Base-by-base conservation (phyloP, 30 jellyfish, hydroid and myxozoan genomes). In the Mastigias papua region DNA sequence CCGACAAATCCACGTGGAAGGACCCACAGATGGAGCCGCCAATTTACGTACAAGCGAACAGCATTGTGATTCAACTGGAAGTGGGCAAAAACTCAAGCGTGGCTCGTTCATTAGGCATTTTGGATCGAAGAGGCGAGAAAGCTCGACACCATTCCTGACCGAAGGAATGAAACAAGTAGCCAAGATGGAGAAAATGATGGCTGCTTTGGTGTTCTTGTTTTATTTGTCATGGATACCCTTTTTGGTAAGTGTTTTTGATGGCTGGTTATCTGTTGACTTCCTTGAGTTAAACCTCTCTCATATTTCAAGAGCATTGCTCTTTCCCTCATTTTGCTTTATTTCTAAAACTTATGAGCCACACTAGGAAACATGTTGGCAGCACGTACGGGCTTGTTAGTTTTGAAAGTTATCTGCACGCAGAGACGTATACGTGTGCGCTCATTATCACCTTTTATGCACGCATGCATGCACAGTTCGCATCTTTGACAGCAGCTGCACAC, bases 131-230 rank as follows among this genome's bases (percentile, higher is more conserved):
- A 23, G 88, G 20, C 46, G 63, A 34, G 75, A 34, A 20, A 51
- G 48, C 31, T 70, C 65, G 5, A 42, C 51, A 6, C 80, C 82
- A 48, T 8, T 29, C 34, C 73, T 76, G 48, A 88, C 91, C 0
- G 92, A 88, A 35, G 97, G 97, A 1, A 79, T 77, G 88, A 78
- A 68, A 42, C 97, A 88, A 50, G 97, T 88, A 5, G 91, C 97
- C 3, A 79, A 88, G 64, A 62, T 90, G 95, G 93, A 83, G 81
- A 81, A 76, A 66, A 76, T 82, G 90, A 90, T 90, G 97, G 93
- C 92, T 7, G 86, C 76, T 28, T 66, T 90, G 58, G 97, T 90
- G 0, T 37, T 90, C 33, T 23, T 90, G 69, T 90, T 81, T 57
- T 90, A 90, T 48, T 26, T 90, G 11, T 50, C 90, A 34, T 90